Percentiles rank a stretch among this genome's conserved stretches.
Conservation (phyloP, 2,888 invertebrate species). For the Luffia ferchaultella region DNA sequence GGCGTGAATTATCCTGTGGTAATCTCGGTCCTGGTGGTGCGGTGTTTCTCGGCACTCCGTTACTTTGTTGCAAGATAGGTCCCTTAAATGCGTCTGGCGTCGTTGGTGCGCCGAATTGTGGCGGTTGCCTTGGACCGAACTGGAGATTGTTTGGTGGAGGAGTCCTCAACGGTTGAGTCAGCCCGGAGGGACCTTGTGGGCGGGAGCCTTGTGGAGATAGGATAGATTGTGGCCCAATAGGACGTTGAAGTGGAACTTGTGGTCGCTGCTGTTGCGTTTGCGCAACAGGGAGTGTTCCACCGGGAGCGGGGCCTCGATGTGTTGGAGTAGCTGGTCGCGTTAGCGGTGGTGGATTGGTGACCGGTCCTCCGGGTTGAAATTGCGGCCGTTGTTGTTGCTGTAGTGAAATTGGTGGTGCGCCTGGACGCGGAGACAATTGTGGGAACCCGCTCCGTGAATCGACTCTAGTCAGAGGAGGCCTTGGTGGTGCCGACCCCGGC, state of each 20-base stretch:
- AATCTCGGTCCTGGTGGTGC: conserved; percentile 18
- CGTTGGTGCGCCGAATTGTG: conserved; percentile 29
- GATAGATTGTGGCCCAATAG: conserved; percentile 43
- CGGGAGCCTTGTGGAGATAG: conserved; percentile 38
- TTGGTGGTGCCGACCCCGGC: conserved; percentile 27
- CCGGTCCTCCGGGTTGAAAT: conserved; percentile 53
- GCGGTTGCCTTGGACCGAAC: conserved; percentile 56
- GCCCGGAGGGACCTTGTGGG: conserved; percentile 30
- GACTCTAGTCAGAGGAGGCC: conserved; percentile 41
- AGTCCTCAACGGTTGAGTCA: conserved; percentile 34
- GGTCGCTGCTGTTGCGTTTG: conserved; percentile 28
- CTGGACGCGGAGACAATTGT: conserved; percentile 35
- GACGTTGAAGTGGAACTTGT: conserved; percentile 34
- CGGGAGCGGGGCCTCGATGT: conserved; percentile 33
- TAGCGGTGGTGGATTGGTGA: conserved; percentile 34
- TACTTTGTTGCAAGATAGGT: conserved; percentile 22
- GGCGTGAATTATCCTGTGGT: conserved; percentile 16
- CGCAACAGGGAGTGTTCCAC: conserved; percentile 27
- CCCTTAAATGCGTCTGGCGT: conserved; percentile 42
- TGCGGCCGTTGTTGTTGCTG: conserved; percentile 41
- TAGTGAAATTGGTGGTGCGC: conserved; percentile 20
- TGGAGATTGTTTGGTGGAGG: conserved; percentile 55
- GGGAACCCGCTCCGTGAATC: conserved; percentile 49
- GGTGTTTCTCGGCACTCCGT: conserved; percentile 39
- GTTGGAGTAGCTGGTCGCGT: conserved; percentile 37